These are phyloP conservation scores for Electrona antarctica DNA, from an alignment of 2,113 vertebrate species.

Conservation along the genomic window DNA sequence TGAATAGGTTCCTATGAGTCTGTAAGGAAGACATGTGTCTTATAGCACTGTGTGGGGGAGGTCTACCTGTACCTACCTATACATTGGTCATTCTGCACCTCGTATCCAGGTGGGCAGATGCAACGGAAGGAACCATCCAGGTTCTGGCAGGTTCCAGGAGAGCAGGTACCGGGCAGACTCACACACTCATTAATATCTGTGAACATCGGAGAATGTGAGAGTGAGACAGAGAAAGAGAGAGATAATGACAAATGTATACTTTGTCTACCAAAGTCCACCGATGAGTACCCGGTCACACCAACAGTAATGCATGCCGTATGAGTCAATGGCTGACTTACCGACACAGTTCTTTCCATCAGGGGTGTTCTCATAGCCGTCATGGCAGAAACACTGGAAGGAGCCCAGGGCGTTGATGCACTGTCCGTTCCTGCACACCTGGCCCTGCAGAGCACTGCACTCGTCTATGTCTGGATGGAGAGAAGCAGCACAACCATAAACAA, in stretches of 20 bases:
- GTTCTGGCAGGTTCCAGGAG: constrained; percentile 94
- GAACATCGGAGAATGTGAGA: neutral
- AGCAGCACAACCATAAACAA: neutral
- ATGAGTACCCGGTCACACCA: too few species aligned
- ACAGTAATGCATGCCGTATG: too few species aligned
- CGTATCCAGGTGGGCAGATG: constrained; percentile 90
- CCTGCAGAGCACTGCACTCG: constrained; percentile 85
- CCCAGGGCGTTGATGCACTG: constrained; percentile 91
- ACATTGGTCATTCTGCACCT: constrained; percentile 91
- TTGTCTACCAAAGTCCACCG: too few species aligned
- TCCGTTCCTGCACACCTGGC: constrained; percentile 90
- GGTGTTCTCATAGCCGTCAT: constrained; percentile 91
- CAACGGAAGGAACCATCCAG: constrained; percentile 93
- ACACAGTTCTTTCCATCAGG: constrained; percentile 90
- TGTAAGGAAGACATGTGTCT: neutral
- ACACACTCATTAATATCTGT: constrained; percentile 92
- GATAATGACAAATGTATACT: neutral
- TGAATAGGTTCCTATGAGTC: constrained; percentile 2
- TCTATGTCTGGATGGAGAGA: constrained; percentile 82
- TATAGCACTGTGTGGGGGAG: neutral
- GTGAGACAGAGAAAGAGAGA: neutral
- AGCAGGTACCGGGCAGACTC: constrained; percentile 86
- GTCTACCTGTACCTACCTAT: constrained; percentile 76
- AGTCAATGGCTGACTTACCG: constrained; percentile 74
- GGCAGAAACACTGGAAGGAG: constrained; percentile 92